phyloP scores from a whole-genome alignment of 2,797 vertebrate species.

The Phoebastria nigripes region DNA sequence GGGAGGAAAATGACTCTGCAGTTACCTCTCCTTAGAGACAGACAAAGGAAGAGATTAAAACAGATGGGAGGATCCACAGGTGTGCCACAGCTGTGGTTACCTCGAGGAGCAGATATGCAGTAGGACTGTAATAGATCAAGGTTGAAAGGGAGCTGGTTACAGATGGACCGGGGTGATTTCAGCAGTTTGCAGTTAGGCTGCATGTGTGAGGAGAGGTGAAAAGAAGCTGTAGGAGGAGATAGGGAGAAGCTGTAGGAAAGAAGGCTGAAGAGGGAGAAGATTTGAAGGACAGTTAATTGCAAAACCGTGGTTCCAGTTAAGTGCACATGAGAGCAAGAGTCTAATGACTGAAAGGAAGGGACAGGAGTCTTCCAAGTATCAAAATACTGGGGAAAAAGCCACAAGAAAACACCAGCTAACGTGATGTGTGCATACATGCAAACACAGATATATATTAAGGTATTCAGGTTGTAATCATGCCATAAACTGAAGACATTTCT shows the following conservation, averaged over 20 bases:
- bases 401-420: background rate
- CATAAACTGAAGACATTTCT: background rate
- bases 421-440: background rate
- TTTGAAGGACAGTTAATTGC: background rate
- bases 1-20: background rate
- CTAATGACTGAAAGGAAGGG: background rate
- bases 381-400: background rate
- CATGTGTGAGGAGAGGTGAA: accelerated
- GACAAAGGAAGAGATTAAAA: background rate
- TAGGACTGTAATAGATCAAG: background rate
- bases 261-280: background rate
- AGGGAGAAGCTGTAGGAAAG: background rate
- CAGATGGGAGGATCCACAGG: background rate
- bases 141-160: background rate
- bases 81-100: background rate
- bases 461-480: background rate
- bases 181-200: background rate
- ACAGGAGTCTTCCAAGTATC: background rate
- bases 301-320: background rate
- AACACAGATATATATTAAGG: background rate
- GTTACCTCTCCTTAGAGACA: background rate
- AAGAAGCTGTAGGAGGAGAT: background rate
- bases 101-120: background rate
- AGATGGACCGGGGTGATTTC: accelerated
- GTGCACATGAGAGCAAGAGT: background rate